Conservation (phyloP, 2,888 invertebrate species). For the Cepaea hortensis region DNA sequence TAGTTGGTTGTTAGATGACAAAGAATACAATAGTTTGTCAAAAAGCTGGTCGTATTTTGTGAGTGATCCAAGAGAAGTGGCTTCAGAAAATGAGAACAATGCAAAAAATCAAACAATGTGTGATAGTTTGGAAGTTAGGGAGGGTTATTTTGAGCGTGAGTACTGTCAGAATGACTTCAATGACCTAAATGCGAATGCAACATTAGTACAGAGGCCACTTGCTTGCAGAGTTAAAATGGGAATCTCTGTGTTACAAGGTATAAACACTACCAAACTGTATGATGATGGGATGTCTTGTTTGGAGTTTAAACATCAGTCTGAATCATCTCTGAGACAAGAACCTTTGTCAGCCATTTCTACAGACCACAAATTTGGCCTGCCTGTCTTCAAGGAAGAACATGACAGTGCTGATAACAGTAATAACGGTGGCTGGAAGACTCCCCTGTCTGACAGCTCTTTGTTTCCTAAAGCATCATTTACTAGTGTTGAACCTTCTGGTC, state of each 20-base stretch:
- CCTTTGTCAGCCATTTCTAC: background rate
- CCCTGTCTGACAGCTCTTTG: background rate
- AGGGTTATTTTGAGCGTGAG: conserved; percentile 32
- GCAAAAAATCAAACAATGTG: background rate
- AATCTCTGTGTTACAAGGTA: background rate
- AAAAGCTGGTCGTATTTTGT: conserved; percentile 8
- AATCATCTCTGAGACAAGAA: background rate
- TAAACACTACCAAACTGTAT: background rate
- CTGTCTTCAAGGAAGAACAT: background rate
- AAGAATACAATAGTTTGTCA: background rate
- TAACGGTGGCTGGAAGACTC: background rate
- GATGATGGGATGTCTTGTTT: background rate
- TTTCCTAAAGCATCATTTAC: background rate
- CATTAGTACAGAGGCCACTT: background rate
- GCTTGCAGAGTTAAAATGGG: background rate
- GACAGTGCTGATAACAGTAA: background rate
- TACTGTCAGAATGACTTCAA: conserved; percentile 15
- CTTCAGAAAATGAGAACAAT: background rate
- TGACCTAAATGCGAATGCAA: background rate
- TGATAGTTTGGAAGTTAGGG: background rate
- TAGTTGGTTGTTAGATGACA: too few relatives aligned
- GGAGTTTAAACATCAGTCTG: background rate
- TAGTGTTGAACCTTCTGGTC: background rate
- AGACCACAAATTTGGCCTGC: background rate
- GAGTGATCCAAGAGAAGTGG: background rate